Evolutionary conservation across 2,797 vertebrate species (phyloP), one percentile per base, ranked within the genome.

Genomic region (Rousettus madagascariensis): DNA sequence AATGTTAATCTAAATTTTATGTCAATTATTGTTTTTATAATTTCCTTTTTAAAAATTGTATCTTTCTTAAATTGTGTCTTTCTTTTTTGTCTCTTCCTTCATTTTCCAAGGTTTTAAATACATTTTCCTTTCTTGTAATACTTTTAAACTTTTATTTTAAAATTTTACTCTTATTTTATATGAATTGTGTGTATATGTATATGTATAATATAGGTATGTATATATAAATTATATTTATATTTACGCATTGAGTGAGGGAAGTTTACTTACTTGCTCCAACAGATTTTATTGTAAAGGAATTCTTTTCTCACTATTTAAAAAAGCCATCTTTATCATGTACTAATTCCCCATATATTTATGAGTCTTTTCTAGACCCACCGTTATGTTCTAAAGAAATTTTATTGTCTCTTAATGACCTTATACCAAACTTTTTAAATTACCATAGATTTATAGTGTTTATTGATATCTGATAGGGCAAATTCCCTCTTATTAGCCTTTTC

Each of bases 101-200:
- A 33, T 83, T 83, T 11, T 61, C 28, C 9, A 66, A 80, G 13
- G 16, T 63, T 93, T 87, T 41, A 86, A 89, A 61, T 87, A 82
- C 26, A 86, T 55, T 85, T 19, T 36, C 3, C 10, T 65, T 84
- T 80, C 20, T 53, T 26, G 53, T 82, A 72, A 80, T 71, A 51
- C 6, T 61, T 88, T 85, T 16, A 61, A 66, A 46, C 15, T 68
- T 86, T 80, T 53, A 36, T 72, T 84, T 72, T 24, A 10, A 28
- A 88, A 72, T 65, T 88, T 91, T 28, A 87, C 15, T 68, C 53
- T 59, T 80, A 53, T 59, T 94, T 88, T 55, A 65, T 93, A 17
- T 75, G 30, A 33, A 89, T 83, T 53, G 0, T 59, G 38, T 38
- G 38, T 38, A 38, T 38, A 38, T 6, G 38, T 38, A 28, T 28